Base-by-base conservation (phyloP, 2,113 vertebrate genomes). In the Equus quagga region DNA sequence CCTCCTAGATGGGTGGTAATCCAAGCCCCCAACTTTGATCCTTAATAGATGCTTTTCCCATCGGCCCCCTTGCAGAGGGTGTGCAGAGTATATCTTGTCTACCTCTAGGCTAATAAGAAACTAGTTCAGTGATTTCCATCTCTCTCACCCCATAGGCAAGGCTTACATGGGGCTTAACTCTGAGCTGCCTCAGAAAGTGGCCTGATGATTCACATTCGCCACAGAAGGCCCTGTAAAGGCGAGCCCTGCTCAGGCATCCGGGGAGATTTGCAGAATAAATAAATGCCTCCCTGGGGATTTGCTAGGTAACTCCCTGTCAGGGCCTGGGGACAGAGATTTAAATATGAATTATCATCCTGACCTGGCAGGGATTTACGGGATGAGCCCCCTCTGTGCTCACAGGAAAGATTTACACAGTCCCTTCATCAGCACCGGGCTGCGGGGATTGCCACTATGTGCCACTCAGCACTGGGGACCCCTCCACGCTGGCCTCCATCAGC, bases 191-290 rank as follows among this genome's bases (percentile, higher is more conserved):
- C 80, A 33, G 67, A 81, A 65, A 80, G 49, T 65, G n/a, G 76
- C 56, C 11, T 69, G 58, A 91, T 94, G 65, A 94, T 83, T 89
- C 81, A n/a, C 36, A 36, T 44, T 75, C n/a, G 41, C 69, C 11
- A 64, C 0, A 4, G 84, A 94, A 5, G 56, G 8, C 44, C 14
- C 41, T 41, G 86, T 78, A 83, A 82, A 4, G 21, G n/a, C 15
- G 70, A 78, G 31, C 46, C 60, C 56, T 44, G 67, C 54, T 87
- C 64, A 80, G 46, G 33, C 24, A 18, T 69, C 79, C 46, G 23
- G 44, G 21, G 15, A 84, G 93, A 92, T 87, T 97, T 92, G n/a
- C 70, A 31, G 60, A 79, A 51, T 83, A 76, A 88, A 83, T 81
- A 83, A 78, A 73, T 33, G 70, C 83, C 44, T 94, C 75, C 49